A percentile compares a stretch with the other conserved stretches of the same genome.
Conservation (phyloP, 1,140 invertebrate genomes). For the Phthorimaea operculella region DNA sequence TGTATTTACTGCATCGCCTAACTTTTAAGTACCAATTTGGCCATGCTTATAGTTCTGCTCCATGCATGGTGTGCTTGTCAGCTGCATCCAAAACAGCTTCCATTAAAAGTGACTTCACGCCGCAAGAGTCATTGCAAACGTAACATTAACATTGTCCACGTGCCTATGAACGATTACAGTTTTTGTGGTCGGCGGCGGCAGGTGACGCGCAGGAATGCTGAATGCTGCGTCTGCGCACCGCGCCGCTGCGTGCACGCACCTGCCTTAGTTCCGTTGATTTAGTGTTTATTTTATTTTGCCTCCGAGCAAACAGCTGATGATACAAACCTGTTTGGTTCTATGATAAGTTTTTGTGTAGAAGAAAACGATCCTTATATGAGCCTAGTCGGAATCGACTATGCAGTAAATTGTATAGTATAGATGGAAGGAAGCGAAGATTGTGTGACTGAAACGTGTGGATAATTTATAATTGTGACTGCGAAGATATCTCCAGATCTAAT, state of each 20-base stretch:
- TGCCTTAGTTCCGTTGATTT: neutral
- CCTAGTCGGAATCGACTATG: neutral
- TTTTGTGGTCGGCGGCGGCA: neutral
- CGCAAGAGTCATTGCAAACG: neutral
- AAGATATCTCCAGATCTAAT: too few species aligned
- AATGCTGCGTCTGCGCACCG: neutral
- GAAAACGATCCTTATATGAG: neutral
- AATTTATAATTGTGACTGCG: too few species aligned
- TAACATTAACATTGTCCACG: slow-evolving; percentile 3
- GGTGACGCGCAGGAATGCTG: slow-evolving; percentile 2
- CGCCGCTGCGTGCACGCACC: neutral
- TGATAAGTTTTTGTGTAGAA: neutral
- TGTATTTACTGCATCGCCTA: too few species aligned
- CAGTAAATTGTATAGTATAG: too few species aligned
- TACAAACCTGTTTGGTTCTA: neutral
- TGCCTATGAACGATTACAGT: neutral
- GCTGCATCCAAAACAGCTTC: too few species aligned
- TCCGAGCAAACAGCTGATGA: too few species aligned
- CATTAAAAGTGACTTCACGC: too few species aligned
- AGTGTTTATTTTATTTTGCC: neutral
- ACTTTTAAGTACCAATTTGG: too few species aligned
- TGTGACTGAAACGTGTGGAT: too few species aligned
- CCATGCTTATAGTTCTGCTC: too few species aligned
- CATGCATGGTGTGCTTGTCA: too few species aligned
- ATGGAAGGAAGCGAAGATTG: too few species aligned